Conservation (phyloP, 37 sponge, comb jelly and placozoan genomes). For the Tethya wilhelma region DNA sequence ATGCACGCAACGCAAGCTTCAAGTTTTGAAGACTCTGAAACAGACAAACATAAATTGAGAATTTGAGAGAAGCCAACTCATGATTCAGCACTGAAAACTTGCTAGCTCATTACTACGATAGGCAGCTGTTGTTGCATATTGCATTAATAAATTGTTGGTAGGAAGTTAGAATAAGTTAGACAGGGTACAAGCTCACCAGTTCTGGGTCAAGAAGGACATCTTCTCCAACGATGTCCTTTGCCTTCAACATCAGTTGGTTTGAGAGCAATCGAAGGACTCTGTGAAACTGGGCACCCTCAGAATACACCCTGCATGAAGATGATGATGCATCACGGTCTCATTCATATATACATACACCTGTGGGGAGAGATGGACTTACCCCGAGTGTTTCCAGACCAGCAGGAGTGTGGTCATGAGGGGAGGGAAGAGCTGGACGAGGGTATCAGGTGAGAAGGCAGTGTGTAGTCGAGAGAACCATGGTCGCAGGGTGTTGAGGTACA, state of each 20-base stretch:
- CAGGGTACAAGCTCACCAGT: too few species aligned
- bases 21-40: constrained; percentile 40
- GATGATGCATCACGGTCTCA: too few species aligned
- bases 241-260: constrained; percentile 68
- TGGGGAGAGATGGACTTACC: constrained; percentile 45
- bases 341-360: too few species aligned
- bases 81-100: neutral
- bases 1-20: constrained; percentile 79
- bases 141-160: neutral
- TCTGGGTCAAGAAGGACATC: constrained; percentile 66
- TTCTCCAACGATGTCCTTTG: constrained; percentile 65
- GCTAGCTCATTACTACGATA: too few species aligned
- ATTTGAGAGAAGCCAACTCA: neutral
- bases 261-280: constrained; percentile 73
- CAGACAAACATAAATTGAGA: neutral
- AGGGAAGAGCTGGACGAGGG: constrained; percentile 54
- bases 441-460: constrained; percentile 29
- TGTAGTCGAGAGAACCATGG: constrained; percentile 73
- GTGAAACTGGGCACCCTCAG: constrained; percentile 48
- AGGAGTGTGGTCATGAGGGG: constrained; percentile 62
- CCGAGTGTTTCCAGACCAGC: constrained; percentile 79
- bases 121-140: neutral
- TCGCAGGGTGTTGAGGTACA: constrained; percentile 69
- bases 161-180: too few species aligned
- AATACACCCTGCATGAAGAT: constrained; percentile 37